Evolutionary conservation across 2,888 invertebrate genomes (phyloP).

Genomic region (Sesamia inferens): DNA sequence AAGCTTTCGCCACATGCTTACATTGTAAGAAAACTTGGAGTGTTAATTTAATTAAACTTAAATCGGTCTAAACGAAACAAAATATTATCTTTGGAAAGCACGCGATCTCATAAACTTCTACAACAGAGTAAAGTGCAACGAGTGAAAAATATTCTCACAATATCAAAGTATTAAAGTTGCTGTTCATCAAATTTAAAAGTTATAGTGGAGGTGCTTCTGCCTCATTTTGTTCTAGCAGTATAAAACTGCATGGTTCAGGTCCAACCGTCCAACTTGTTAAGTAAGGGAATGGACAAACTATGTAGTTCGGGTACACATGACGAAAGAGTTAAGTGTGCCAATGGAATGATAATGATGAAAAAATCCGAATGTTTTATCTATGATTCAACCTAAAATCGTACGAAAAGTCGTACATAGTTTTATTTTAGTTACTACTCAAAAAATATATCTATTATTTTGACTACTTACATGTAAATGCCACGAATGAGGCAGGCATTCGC

Average conservation of each 20-base stretch:
- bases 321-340: constrained; percentile 7
- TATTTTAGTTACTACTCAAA: not conserved
- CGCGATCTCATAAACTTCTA: constrained; percentile 51
- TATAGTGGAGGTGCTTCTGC: constrained; percentile 64
- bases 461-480: not conserved
- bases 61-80: constrained; percentile 31
- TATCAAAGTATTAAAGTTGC: constrained; percentile 71
- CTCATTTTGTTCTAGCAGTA: constrained; percentile 63
- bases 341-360: not conserved
- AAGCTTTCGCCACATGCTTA: not conserved
- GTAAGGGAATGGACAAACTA: constrained; percentile 74
- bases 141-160: constrained; percentile 69
- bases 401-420: too few species aligned
- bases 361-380: not conserved
- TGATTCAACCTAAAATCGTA: not conserved
- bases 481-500: too few species aligned
- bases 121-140: constrained; percentile 58
- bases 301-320: constrained; percentile 58
- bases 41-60: constrained; percentile 35
- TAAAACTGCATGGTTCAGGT: constrained; percentile 69
- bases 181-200: constrained; percentile 80
- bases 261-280: constrained; percentile 71
- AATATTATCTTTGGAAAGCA: constrained; percentile 46
- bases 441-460: not conserved
- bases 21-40: constrained; percentile 14